Evolutionary conservation across 2,888 invertebrate genomes (phyloP).

Genomic region (Aplocera efformata): DNA sequence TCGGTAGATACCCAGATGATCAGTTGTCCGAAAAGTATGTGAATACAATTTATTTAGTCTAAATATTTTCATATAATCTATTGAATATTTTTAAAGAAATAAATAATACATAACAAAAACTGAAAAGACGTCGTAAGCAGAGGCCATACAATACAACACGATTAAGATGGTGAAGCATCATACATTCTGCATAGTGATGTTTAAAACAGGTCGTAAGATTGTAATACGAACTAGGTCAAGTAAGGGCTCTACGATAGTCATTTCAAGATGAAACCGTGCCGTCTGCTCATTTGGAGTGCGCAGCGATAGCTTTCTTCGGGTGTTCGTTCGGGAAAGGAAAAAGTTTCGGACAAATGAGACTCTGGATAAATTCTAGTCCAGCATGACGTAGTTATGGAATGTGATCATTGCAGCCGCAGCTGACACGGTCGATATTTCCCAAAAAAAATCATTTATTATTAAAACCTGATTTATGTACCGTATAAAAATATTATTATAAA

Average conservation of each 20-base stretch:
- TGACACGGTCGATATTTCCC: conserved; percentile 46
- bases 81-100: conserved; percentile 2
- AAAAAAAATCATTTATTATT: conserved; percentile 11
- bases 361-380: conserved; percentile 57
- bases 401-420: conserved; percentile 52
- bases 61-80: too few relatives aligned
- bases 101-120: conserved; percentile 11
- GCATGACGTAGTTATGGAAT: conserved; percentile 68
- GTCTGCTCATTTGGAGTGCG: conserved; percentile 9
- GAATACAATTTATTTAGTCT: not conserved
- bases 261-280: conserved; percentile 44
- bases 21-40: conserved; percentile 68
- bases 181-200: conserved; percentile 46
- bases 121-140: conserved; percentile 30
- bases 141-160: conserved; percentile 48
- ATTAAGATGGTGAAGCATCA: conserved; percentile 49
- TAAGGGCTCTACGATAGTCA: conserved; percentile 50
- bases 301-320: conserved; percentile 1
- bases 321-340: conserved; percentile 31
- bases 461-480: not conserved
- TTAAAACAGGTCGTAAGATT: conserved; percentile 59
- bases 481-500: conserved; percentile 4
- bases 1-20: conserved; percentile 54
- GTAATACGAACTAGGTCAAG: conserved; percentile 62
- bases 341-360: conserved; percentile 73